Conservation (phyloP, 2,888 invertebrate species). For the Achlya flavicornis region DNA sequence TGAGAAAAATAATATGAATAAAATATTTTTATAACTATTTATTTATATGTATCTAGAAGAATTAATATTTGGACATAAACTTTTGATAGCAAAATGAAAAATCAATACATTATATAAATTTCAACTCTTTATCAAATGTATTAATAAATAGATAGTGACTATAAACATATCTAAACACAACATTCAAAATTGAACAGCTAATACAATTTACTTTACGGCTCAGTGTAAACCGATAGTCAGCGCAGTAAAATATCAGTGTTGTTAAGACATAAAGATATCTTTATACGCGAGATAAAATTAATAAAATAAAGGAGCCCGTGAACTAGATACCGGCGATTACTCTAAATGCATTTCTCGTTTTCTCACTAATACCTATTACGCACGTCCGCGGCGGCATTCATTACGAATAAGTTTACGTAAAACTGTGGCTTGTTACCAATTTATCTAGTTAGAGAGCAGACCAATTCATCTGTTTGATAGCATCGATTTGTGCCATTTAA, state of each 20-base stretch:
- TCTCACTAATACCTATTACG: conserved; percentile 36
- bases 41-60: no score
- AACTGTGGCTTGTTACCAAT: conserved; percentile 51
- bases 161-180: neutral
- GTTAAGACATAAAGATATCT: conserved; percentile 1
- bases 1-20: neutral
- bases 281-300: neutral
- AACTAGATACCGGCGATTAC: conserved; percentile 7
- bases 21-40: neutral
- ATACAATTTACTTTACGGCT: neutral
- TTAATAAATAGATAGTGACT: no score
- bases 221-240: neutral
- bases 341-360: conserved; percentile 35
- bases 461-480: conserved; percentile 66
- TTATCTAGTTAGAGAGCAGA: conserved; percentile 48
- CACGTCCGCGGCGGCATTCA: conserved; percentile 40
- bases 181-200: neutral
- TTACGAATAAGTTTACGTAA: conserved; percentile 55
- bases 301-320: conserved; percentile 7
- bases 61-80: no score
- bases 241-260: neutral
- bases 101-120: no score
- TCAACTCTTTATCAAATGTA: no score
- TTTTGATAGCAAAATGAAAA: no score
- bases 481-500: conserved; percentile 69